Evolutionary conservation across 1,140 invertebrate genomes (phyloP).

Genomic region (Piezodorus guildinii): DNA sequence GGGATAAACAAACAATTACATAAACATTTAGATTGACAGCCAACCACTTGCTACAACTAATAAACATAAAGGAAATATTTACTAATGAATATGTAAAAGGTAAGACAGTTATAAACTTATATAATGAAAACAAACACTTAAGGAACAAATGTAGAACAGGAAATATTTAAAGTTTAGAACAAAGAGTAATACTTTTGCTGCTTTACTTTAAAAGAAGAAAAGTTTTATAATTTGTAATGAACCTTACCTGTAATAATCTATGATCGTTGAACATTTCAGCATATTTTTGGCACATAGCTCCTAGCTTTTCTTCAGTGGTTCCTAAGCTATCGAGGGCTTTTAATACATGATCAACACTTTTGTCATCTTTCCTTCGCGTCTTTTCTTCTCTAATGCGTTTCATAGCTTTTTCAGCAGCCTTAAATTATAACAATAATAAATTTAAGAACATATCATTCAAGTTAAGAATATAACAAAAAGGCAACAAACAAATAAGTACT

Average conservation of each 20-base stretch:
- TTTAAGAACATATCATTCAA: not conserved
- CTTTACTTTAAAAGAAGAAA: not conserved
- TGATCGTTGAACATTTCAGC: conserved; percentile 67
- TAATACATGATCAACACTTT: conserved; percentile 53
- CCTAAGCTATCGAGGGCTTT: conserved; percentile 54
- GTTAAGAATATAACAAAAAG: not conserved
- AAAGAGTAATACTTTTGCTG: not conserved
- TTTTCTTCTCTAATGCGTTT: conserved; percentile 26
- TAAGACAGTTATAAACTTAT: not conserved
- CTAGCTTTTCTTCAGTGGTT: conserved; percentile 62
- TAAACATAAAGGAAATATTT: no score
- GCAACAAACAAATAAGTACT: not conserved
- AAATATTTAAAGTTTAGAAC: not conserved
- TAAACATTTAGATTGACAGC: no score
- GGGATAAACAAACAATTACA: no score
- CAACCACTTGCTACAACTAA: no score
- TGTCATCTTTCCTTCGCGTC: conserved; percentile 43
- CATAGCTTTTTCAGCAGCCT: conserved; percentile 10
- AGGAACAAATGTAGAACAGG: not conserved
- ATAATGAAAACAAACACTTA: not conserved
- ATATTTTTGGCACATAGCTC: conserved; percentile 62
- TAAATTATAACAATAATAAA: not conserved
- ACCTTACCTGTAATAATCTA: conserved; percentile 47
- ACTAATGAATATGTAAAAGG: no score
- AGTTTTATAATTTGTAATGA: conserved; percentile 13